Conservation (phyloP, 1,140 invertebrate species). For the Lamellibrachia luymesi region DNA sequence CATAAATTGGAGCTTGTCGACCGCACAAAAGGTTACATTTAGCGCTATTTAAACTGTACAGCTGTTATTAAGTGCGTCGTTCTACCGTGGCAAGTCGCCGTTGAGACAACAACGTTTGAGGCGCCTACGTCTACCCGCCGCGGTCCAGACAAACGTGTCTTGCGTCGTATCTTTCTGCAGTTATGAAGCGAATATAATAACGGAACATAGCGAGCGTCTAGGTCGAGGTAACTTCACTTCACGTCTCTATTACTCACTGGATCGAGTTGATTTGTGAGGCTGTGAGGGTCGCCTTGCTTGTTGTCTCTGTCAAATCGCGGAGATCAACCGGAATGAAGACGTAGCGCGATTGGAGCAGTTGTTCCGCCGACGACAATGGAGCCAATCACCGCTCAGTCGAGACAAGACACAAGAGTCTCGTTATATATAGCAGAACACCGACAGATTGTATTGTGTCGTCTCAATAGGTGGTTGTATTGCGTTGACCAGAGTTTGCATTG, state of each 20-base stretch:
- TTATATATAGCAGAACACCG: slow-evolving; percentile 1
- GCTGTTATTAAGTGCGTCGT: neutral
- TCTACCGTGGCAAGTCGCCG: neutral
- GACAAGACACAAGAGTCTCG: neutral
- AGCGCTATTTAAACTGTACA: neutral
- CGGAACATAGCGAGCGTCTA: neutral
- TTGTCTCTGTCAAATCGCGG: neutral
- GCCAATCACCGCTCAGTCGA: neutral
- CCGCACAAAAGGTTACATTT: neutral
- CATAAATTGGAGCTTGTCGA: neutral
- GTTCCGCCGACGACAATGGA: neutral
- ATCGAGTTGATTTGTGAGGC: neutral
- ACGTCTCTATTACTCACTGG: neutral
- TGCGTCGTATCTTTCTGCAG: too few relatives aligned
- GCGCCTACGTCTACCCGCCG: too few relatives aligned
- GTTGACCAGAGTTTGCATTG: neutral
- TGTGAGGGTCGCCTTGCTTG: neutral
- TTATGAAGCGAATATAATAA: too few relatives aligned
- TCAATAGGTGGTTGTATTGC: neutral
- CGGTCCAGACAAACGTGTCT: too few relatives aligned
- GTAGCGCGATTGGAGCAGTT: neutral
- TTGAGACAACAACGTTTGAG: neutral
- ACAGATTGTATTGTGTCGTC: neutral
- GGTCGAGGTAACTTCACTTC: neutral
- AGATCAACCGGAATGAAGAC: neutral